phyloP scores from a whole-genome alignment of 1,140 invertebrate genomes.

The Dendroctonus valens region DNA sequence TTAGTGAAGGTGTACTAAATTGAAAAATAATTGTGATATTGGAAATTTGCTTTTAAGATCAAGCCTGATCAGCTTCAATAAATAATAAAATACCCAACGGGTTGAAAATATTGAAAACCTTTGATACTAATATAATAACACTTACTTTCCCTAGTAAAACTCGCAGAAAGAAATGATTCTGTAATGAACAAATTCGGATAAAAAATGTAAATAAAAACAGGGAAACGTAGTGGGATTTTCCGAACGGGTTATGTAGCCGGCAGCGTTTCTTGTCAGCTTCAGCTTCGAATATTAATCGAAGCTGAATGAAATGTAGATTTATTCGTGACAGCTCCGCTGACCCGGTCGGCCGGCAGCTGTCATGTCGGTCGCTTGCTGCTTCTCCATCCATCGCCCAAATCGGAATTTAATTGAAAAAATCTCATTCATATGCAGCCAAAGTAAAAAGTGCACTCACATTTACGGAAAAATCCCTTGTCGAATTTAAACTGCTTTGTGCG shows the following conservation, averaged over 20 bases:
- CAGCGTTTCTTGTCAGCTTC: constrained; percentile 25
- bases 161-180: no score
- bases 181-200: no score
- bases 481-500: constrained; percentile 7
- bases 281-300: constrained; percentile 34
- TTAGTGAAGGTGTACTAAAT: no score
- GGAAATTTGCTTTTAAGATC: no score
- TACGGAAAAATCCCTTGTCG: constrained; percentile 19
- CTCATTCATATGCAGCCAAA: constrained; percentile 51
- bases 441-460: constrained; percentile 50
- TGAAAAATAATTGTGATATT: no score
- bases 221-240: constrained; percentile 5
- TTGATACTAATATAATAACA: no score
- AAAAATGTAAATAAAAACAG: no score
- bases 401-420: constrained; percentile 51
- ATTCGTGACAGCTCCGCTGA: constrained; percentile 35
- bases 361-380: constrained; percentile 7
- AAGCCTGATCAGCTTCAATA: no score
- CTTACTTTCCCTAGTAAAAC: no score
- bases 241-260: constrained; percentile 19
- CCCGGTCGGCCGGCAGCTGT: constrained; percentile 23
- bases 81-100: no score
- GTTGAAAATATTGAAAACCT: no score
- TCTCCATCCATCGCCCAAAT: constrained; percentile 39
- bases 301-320: constrained; percentile 39